Evolutionary conservation across 2,888 invertebrate genomes (phyloP), one percentile per base, ranked within the genome.

Genomic region (Tetropium fuscum): DNA sequence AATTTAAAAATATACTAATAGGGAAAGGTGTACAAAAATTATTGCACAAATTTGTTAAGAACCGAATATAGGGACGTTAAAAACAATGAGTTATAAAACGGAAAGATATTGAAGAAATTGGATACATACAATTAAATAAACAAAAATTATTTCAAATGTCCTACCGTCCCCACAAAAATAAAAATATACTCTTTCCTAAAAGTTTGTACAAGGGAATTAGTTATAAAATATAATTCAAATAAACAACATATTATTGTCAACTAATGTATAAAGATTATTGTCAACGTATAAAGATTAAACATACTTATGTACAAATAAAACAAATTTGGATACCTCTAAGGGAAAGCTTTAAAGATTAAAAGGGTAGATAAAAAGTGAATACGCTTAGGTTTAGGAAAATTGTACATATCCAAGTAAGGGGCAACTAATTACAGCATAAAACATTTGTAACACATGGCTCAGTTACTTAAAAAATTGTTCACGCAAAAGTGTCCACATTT

Each of bases 211-310:
- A 11, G 2, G n/a, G 7, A 6, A 40, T 16, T 18, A 8, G 1
- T 16, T 43, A 3, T 22, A 20, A 8, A 32, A 51, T 32, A 49
- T 8, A 22, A 49, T 18, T 47, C 11, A 34, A 18, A 15, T 20
- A 36, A 48, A 36, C 40, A 53, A 53, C 19, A 43, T 41, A 59
- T 47, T 64, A 64, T 64, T 64, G 64, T 62, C 64, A 58, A 64
- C 59, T n/a, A n/a, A n/a, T n/a, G n/a, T n/a, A n/a, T n/a, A n/a
- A n/a, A n/a, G n/a, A n/a, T n/a, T n/a, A n/a, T n/a, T n/a, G 48
- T 51, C 55, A 62, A 64, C n/a, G 53, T 65, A 60, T 53, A 57
- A 62, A 51, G 53, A 53, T 25, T 25, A 15, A 54, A 51, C 15
- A 51, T 56, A 53, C 32, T 32, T 51, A 47, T 45, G 30, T 34